Evolutionary conservation across 53 echinoderm and acorn worm species (phyloP), one percentile per base, ranked within the genome.

Genomic region (Stichopus horrens): DNA sequence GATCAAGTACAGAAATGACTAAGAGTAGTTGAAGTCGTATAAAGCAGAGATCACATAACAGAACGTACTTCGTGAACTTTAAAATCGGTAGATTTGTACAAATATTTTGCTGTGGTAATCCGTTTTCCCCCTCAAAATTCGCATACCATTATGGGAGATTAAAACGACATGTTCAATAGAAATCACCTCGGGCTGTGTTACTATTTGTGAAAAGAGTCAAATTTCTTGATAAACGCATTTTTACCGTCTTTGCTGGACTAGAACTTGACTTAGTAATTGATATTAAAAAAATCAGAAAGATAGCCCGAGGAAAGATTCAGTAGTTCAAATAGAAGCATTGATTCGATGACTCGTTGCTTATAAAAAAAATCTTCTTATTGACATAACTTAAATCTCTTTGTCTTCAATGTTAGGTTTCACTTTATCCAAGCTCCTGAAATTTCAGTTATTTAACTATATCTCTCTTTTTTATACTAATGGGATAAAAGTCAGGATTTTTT

Each of bases 51-150:
- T 81, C 81, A 81, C 81, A 81, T 81, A 66, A 66, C 53, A 23
- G 18, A 63, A 86, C 67, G 60, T 56, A 86, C 51, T 59, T 51
- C 63, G 60, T 51, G 86, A 67, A 86, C 22, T 53, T 86, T 19
- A 86, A 66, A 23, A 54, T 21, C 67, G 8, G 86, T 51, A 71
- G 71, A 67, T 86, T 86, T 86, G 86, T 66, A 86, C 86, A 86
- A 86, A 86, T 86, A 86, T 86, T 86, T 86, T 86, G 65, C 53
- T 86, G 23, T 86, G 66, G 57, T 65, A 86, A 86, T 53, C 86
- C 71, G 23, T 86, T 65, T 58, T 86, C 23, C 37, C 37, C 37
- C 37, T 37, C 53, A 60, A 86, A 53, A 63, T 67, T 9, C 67
- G 18, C 86, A 86, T 86, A 51, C 86, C 86, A 19, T 55, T 23